These are phyloP conservation scores for Hydrophis major DNA, from an alignment of 2,797 vertebrate genomes.

Conservation along the genomic window DNA sequence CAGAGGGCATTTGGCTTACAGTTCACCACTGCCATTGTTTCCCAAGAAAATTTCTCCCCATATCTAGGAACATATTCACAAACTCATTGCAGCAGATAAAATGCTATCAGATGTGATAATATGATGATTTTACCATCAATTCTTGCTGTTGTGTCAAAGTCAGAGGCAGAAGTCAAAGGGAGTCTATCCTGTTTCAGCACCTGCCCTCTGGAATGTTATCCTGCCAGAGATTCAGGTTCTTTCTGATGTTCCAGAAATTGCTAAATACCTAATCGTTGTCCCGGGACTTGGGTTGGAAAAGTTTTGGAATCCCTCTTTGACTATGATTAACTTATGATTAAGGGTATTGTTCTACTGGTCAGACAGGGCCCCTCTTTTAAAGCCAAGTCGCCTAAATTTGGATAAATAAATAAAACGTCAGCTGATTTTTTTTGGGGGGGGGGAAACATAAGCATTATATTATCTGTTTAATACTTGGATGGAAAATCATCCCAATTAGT, in stretches of 20 bases:
- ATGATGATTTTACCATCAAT: not conserved
- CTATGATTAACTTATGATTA: not conserved
- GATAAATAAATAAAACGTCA: not conserved
- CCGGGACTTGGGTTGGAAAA: not conserved
- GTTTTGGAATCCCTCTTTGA: not conserved
- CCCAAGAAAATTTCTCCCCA: not conserved
- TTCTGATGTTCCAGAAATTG: not conserved
- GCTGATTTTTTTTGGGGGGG: not conserved
- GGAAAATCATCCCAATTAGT: not conserved
- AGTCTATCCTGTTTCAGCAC: not conserved
- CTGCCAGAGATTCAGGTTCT: not conserved
- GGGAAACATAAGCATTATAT: not conserved
- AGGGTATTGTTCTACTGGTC: not conserved
- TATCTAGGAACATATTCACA: not conserved
- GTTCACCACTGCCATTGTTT: not conserved
- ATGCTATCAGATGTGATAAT: not conserved
- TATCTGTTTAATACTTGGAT: not conserved
- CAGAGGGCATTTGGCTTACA: not conserved
- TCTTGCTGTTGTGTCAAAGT: not conserved
- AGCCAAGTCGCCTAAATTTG: not conserved
- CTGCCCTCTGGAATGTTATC: not conserved
- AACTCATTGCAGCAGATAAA: not conserved
- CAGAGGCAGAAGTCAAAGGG: not conserved
- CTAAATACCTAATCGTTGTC: not conserved
- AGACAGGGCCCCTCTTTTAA: not conserved